phyloP scores from a whole-genome alignment of 2,113 vertebrate genomes.

The Athene cunicularia region DNA sequence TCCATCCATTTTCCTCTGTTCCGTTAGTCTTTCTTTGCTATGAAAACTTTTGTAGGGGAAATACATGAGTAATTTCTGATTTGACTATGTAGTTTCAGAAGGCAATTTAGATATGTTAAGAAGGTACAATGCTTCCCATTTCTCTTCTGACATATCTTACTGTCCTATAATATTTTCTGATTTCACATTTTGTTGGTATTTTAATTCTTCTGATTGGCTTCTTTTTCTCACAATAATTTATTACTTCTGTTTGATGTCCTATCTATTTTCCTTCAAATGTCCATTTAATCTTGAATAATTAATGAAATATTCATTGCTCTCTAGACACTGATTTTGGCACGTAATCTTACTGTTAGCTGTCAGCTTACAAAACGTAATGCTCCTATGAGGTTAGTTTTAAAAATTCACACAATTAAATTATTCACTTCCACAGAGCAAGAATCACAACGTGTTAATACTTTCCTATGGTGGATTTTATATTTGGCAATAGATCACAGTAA shows the following conservation, averaged over 20 bases:
- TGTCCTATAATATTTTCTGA: background rate
- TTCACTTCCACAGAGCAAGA: conserved; percentile 30
- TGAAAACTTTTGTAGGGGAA: background rate
- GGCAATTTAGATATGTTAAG: background rate
- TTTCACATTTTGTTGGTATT: background rate
- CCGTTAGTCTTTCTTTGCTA: background rate
- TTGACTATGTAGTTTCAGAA: background rate
- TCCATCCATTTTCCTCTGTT: background rate
- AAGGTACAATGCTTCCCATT: background rate
- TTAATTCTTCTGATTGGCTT: background rate
- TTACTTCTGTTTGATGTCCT: background rate
- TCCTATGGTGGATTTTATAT: conserved; percentile 38
- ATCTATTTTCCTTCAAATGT: conserved; percentile 6
- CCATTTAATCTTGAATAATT: conserved; percentile 33
- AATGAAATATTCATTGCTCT: background rate
- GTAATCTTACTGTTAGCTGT: background rate
- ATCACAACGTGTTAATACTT: conserved; percentile 20
- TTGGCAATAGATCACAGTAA: conserved; percentile 54
- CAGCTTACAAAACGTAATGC: background rate
- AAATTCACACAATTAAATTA: conserved; percentile 33
- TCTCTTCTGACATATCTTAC: background rate
- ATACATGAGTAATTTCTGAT: background rate
- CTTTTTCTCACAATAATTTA: background rate
- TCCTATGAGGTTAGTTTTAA: background rate
- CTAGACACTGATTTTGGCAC: conserved; percentile 6